Percentiles rank a stretch among this genome's conserved stretches.
These are phyloP conservation scores for Leptinotarsa rubiginosa DNA, from an alignment of 2,888 invertebrate genomes.

Conservation along the genomic window DNA sequence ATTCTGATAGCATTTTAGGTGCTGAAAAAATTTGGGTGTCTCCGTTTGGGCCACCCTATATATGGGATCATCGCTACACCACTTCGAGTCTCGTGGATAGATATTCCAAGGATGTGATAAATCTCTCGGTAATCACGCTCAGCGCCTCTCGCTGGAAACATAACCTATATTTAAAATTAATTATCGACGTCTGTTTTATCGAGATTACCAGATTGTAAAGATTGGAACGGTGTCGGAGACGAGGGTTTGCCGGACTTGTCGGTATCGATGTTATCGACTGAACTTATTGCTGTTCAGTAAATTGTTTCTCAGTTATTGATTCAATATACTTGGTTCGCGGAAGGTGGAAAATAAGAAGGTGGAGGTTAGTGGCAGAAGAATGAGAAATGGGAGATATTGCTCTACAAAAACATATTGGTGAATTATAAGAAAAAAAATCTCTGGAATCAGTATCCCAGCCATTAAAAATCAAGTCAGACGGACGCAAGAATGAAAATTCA, in stretches of 20 bases:
- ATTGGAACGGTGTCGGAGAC: slow-evolving; percentile 14
- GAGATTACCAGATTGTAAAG: slow-evolving; percentile 22
- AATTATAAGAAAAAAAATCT: too few relatives aligned
- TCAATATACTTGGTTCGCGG: slow-evolving; percentile 2
- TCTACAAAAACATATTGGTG: too few relatives aligned
- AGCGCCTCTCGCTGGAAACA: slow-evolving; percentile 25
- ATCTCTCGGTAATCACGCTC: slow-evolving; percentile 25
- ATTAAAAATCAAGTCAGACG: too few relatives aligned
- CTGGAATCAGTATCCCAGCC: too few relatives aligned
- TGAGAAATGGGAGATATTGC: too few relatives aligned
- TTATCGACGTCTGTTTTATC: slow-evolving; percentile 18
- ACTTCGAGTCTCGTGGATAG: slow-evolving; percentile 2
- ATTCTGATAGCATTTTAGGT: too few relatives aligned
- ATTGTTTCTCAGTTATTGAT: slow-evolving; percentile 14
- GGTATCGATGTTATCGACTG: slow-evolving; percentile 14
- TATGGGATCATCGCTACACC: not conserved
- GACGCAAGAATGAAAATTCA: too few relatives aligned
- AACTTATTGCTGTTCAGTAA: slow-evolving; percentile 8
- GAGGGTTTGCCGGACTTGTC: slow-evolving; percentile 2
- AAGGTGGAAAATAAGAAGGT: not conserved
- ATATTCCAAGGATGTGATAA: slow-evolving; percentile 24
- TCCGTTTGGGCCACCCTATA: not conserved
- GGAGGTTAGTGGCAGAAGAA: too few relatives aligned
- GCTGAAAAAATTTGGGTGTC: too few relatives aligned
- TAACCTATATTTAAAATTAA: slow-evolving; percentile 31